These are phyloP conservation scores for Lypha dubia DNA, from an alignment of 2,888 invertebrate genomes.

Conservation along the genomic window DNA sequence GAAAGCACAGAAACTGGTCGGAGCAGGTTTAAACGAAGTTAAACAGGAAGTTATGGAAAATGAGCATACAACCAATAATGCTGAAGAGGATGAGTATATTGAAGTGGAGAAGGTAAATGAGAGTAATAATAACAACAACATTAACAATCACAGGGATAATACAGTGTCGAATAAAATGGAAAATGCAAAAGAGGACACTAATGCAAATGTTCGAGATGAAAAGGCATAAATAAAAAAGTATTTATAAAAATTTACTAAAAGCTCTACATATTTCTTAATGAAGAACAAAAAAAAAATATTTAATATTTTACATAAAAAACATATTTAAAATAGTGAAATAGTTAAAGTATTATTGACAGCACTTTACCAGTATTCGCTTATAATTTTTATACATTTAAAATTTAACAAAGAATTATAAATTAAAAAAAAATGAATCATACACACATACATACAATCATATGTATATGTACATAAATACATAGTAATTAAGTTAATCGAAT, in stretches of 20 bases:
- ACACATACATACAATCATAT: slow-evolving; percentile 26
- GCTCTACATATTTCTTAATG: background rate
- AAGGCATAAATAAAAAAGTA: background rate
- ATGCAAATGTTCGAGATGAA: slow-evolving; percentile 17
- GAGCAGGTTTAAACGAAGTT: slow-evolving; percentile 67
- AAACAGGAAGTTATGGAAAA: slow-evolving; percentile 70
- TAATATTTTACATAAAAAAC: background rate
- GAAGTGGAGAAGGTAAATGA: slow-evolving; percentile 82
- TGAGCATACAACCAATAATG: slow-evolving; percentile 69
- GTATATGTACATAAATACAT: background rate
- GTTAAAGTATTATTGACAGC: slow-evolving; percentile 59
- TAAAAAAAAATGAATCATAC: background rate
- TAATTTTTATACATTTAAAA: slow-evolving; percentile 23
- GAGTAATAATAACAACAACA: slow-evolving; percentile 61
- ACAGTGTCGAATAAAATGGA: slow-evolving; percentile 25
- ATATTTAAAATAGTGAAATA: slow-evolving; percentile 22
- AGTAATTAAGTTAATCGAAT: slow-evolving; percentile 35
- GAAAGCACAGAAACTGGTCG: slow-evolving; percentile 24
- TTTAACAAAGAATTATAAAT: background rate
- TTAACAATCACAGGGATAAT: slow-evolving; percentile 22
- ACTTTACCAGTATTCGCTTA: slow-evolving; percentile 65
- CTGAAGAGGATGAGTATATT: slow-evolving; percentile 83
- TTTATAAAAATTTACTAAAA: background rate
- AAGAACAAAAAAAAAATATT: background rate
- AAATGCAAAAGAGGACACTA: background rate